phyloP scores from a whole-genome alignment of 2,888 invertebrate genomes.

The Acrobeloides nanus region DNA sequence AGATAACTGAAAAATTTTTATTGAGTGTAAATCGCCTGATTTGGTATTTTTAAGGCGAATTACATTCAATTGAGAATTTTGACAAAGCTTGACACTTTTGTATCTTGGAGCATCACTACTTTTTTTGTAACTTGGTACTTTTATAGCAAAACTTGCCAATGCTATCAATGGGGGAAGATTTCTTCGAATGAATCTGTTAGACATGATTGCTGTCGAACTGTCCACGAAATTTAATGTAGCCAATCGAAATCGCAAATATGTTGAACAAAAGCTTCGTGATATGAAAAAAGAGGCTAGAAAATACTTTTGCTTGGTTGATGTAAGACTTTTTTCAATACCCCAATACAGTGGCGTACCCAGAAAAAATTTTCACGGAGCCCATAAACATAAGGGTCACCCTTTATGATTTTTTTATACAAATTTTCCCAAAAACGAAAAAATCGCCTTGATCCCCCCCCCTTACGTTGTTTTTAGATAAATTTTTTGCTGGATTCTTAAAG shows the following conservation, averaged over 20 bases:
- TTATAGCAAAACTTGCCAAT: slow-evolving; percentile 9
- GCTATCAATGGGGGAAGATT: slow-evolving; percentile 2
- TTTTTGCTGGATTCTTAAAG: too few species aligned
- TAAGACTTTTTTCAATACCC: too few species aligned
- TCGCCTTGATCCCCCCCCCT: too few species aligned
- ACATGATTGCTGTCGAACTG: slow-evolving; percentile 16
- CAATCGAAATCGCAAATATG: slow-evolving; percentile 17
- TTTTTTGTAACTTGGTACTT: slow-evolving; percentile 2
- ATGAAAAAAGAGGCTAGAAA: slow-evolving; percentile 22
- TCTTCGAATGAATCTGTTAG: slow-evolving; percentile 12
- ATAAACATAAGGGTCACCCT: too few species aligned
- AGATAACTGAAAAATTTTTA: too few species aligned
- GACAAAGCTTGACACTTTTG: slow-evolving; percentile 22
- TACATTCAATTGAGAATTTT: too few species aligned
- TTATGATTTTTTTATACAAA: too few species aligned
- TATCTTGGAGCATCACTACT: slow-evolving; percentile 14
- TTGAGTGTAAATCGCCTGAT: too few species aligned
- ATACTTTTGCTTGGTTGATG: slow-evolving; percentile 10
- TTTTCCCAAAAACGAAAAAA: neutral
- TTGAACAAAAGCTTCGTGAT: slow-evolving; percentile 19
- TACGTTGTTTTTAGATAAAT: too few species aligned
- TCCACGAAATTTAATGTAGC: slow-evolving; percentile 20
- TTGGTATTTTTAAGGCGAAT: too few species aligned
- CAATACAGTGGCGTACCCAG: too few species aligned
- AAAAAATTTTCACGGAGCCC: too few species aligned